Base-by-base conservation (phyloP, 2,797 vertebrate species). In the Meriones psammophilus region DNA sequence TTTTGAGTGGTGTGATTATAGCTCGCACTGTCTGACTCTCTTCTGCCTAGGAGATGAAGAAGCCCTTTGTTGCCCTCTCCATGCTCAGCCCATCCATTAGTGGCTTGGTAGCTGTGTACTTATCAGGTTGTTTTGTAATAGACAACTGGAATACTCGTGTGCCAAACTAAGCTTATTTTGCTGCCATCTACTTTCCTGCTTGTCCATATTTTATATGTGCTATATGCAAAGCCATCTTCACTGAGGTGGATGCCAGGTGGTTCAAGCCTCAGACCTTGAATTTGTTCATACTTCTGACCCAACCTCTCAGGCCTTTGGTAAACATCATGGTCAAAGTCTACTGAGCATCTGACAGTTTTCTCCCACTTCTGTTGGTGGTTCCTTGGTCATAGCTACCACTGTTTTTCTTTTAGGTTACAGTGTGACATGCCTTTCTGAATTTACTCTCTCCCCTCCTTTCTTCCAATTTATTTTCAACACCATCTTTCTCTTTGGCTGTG, bases 91-190 rank as follows among this genome's bases (percentile, higher is more conserved):
- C 12, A 3, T n/a, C 79, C 3, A 2, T 7, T 91, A 73, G 26
- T 73, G 85, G 36, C 85, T 73, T 7, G 13, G 8, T 39, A 88
- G n/a, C n/a, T 88, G n/a, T 42, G 36, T 20, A 15, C 84, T 39
- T 78, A 20, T 73, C n/a, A 89, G 83, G 28, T 92, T 46, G 15
- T 71, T 96, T 90, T 81, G 46, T 92, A 76, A 33, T 20, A 87
- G 83, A 92, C 36, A 36, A 62, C 81, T 94, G 17, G 46, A 56
- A 84, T 64, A 7, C 22, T 39, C 36, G n/a, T 90, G 42, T 90
- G 26, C 77, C 78, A 85, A 81, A 81, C 39, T 64, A 86, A 88
- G 54, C 69, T 73, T 93, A 39, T 66, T 8, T 87, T 33, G 64
- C 68, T 30, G 5, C 54, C 22, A 39, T 42, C 14, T 13, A 5